Evolutionary conservation across 2,797 vertebrate species (phyloP).

Genomic region (Microtus obscurus): DNA sequence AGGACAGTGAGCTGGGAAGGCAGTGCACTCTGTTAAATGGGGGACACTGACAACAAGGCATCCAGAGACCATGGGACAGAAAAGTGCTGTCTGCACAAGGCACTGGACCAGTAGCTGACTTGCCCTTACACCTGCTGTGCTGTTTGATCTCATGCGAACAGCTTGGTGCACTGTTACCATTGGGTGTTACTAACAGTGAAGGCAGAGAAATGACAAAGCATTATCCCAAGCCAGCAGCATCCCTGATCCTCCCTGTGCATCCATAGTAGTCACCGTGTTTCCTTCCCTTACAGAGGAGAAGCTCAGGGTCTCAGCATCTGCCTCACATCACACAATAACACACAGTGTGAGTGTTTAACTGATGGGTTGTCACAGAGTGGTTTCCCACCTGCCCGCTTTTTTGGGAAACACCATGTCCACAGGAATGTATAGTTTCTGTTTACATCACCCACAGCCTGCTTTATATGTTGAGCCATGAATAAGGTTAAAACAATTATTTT

Average conservation of each 20-base stretch:
- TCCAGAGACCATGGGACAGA: background rate
- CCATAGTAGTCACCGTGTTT: rapidly evolving
- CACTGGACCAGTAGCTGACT: background rate
- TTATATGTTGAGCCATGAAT: background rate
- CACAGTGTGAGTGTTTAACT: background rate
- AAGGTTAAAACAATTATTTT: background rate
- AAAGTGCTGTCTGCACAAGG: background rate
- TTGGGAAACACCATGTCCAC: background rate
- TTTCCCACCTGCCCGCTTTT: background rate
- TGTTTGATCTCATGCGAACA: background rate
- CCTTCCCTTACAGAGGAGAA: background rate
- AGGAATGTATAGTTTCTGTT: background rate
- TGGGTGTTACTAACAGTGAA: background rate
- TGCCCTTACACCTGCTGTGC: background rate
- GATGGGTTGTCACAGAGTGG: too few relatives aligned
- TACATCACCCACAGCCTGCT: background rate
- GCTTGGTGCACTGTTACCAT: too few relatives aligned
- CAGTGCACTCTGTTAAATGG: background rate
- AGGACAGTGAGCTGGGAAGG: background rate
- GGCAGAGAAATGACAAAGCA: background rate
- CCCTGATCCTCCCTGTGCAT: background rate
- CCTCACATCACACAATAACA: background rate
- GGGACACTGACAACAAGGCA: too few relatives aligned
- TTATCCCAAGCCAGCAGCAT: background rate
- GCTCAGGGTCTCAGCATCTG: too few relatives aligned